A percentile compares a stretch with the other conserved stretches of the same genome.
phyloP scores from a whole-genome alignment of 1,140 invertebrate genomes.

The Macrocentrus cingulum region DNA sequence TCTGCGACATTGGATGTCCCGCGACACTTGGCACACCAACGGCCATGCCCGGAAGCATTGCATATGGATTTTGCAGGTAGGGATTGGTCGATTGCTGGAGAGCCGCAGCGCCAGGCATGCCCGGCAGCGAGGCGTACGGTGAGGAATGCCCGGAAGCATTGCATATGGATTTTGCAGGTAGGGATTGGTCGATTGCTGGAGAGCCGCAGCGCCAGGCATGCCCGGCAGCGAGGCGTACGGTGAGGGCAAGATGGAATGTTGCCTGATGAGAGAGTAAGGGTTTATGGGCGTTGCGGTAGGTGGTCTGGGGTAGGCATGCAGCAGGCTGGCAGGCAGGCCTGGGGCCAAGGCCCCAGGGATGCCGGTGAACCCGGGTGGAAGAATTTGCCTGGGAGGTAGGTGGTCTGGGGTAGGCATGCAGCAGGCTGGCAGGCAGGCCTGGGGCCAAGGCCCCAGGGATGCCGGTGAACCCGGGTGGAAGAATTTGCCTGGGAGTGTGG shows the following conservation, averaged over 20 bases:
- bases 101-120: slow-evolving; percentile 48
- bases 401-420: slow-evolving; percentile 31
- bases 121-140: slow-evolving; percentile 43
- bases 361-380: slow-evolving; percentile 41
- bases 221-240: slow-evolving; percentile 44
- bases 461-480: slow-evolving; percentile 41
- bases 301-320: slow-evolving; percentile 64
- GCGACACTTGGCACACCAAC: slow-evolving; percentile 45
- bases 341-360: slow-evolving; percentile 41
- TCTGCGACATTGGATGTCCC: no score
- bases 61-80: slow-evolving; percentile 53
- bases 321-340: slow-evolving; percentile 49
- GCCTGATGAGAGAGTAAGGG: slow-evolving; percentile 59
- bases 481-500: slow-evolving; percentile 40
- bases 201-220: slow-evolving; percentile 54
- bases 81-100: slow-evolving; percentile 48
- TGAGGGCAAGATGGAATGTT: slow-evolving; percentile 52
- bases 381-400: slow-evolving; percentile 40
- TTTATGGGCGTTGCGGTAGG: slow-evolving; percentile 59
- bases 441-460: slow-evolving; percentile 41
- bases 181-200: slow-evolving; percentile 46
- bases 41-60: slow-evolving; percentile 45
- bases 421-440: slow-evolving; percentile 48
- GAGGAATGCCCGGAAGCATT: slow-evolving; percentile 45
- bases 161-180: slow-evolving; percentile 54